Evolutionary conservation across 2,113 vertebrate genomes (phyloP).

Genomic region (Petroica traversi): DNA sequence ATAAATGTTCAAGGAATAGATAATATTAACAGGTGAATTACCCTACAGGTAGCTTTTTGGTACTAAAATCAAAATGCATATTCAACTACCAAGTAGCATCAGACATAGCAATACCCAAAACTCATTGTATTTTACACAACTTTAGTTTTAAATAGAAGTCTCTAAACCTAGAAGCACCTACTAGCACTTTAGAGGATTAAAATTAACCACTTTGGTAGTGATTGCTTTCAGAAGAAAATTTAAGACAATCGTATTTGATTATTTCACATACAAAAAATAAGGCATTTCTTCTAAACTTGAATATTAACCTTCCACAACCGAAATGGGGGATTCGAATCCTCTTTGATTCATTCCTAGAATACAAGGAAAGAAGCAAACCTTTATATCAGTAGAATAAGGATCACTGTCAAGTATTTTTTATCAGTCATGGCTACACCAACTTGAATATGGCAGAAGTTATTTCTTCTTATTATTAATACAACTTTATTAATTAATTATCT

Average conservation of each 20-base stretch:
- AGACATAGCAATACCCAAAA: background rate
- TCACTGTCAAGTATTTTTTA: background rate
- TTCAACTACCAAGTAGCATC: background rate
- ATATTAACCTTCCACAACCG: background rate
- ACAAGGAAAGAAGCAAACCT: background rate
- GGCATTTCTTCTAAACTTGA: background rate
- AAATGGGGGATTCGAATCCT: background rate
- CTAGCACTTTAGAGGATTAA: background rate
- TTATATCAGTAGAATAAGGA: background rate
- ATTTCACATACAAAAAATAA: background rate
- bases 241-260: background rate
- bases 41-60: background rate
- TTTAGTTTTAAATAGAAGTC: background rate
- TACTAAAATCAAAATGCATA: background rate
- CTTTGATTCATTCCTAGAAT: background rate
- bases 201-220: rapidly evolving
- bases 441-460: background rate
- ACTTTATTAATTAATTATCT: background rate
- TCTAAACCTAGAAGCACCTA: background rate
- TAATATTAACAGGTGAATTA: background rate
- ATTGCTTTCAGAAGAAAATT: background rate
- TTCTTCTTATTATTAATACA: background rate
- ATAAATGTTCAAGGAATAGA: background rate
- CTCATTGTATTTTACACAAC: rapidly evolving
- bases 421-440: background rate